Base-by-base conservation (phyloP, 1,140 invertebrate genomes). In the Drosophila parabipectinata region DNA sequence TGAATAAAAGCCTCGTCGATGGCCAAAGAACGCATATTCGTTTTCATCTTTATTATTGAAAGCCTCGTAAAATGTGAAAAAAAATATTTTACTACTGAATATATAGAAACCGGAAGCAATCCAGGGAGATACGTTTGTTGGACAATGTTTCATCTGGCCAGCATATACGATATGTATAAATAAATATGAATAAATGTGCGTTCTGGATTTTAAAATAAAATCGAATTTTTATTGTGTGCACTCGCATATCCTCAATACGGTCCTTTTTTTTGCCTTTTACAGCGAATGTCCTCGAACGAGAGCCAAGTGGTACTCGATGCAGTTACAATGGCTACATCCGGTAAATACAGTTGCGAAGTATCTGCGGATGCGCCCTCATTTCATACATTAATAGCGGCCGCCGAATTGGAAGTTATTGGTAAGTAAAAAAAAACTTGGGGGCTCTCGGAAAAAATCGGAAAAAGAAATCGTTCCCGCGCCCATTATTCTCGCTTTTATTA, bases 361-460 rank as follows among this genome's bases (percentile, higher is more conserved):
- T 96, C 96, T 2, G 95, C 96, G 1, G 96, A 97, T 92, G 95
- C 96, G 21, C 97, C 97, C 4, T 96, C 95, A 47, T 98, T 98
- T 92, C 95, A 96, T 91, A 97, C 97, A 1, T 94, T 94, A 28
- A 94, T 95, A 75, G 94, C 95, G 64, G 94, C 94, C 48, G 94
- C 94, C 51, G 93, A 94, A 66, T 94, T 96, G 94, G 94, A 95
- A 77, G 94, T 97, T 62, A 95, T 96, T 58, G 95, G 96, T 96
- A 92, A 95, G 94, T 92, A 52, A 21, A 47, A 44, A 68, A 83
- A 68, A 32, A 7, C 9, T n/a, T 1, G 10, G 8, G 41, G 50
- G 26, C 26, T 10, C 8, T 2, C 21, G 18, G 30, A 41, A 41
- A 66, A 66, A 52, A 30, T 24, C 7, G 21, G 32, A 8, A 15